A percentile compares a stretch with the other conserved stretches of the same genome.
phyloP scores from a whole-genome alignment of 2,888 invertebrate species.

The Scaptomyza flava region DNA sequence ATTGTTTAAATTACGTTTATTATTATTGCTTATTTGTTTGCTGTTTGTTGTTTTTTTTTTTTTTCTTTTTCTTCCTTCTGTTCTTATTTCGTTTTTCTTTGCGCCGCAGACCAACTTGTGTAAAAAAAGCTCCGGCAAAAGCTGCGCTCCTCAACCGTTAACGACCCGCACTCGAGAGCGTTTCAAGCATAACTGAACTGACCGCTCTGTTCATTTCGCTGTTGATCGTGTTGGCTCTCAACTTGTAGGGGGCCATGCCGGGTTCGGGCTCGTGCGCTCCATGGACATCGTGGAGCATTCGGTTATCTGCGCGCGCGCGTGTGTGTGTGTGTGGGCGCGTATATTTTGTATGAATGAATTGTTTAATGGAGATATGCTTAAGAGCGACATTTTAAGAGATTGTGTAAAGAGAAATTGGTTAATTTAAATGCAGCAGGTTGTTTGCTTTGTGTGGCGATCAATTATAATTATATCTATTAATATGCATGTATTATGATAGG shows the following conservation, averaged over 20 bases:
- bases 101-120: constrained; percentile 20
- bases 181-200: constrained; percentile 77
- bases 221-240: constrained; percentile 36
- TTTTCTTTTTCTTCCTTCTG: constrained; percentile 13
- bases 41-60: constrained; percentile 19
- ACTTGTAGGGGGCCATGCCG: constrained; percentile 30
- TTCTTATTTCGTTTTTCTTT: constrained; percentile 11
- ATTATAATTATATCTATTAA: constrained; percentile 38
- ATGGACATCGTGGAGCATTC: constrained; percentile 41
- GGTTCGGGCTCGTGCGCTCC: constrained; percentile 37
- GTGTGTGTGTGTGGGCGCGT: background rate
- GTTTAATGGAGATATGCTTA: constrained; percentile 22
- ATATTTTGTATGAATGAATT: constrained; percentile 67
- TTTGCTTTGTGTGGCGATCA: constrained; percentile 40
- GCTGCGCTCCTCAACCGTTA: constrained; percentile 50
- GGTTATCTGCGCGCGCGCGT: constrained; percentile 5
- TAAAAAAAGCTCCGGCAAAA: constrained; percentile 39
- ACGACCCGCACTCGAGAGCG: constrained; percentile 73
- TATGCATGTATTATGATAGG: constrained; percentile 16
- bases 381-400: constrained; percentile 43
- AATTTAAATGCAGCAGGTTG: constrained; percentile 50
- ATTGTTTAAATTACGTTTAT: constrained; percentile 75
- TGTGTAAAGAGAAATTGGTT: constrained; percentile 30
- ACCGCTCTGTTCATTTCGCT: constrained; percentile 28
- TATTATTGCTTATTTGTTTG: constrained; percentile 60